Evolutionary conservation across 2,113 vertebrate species (phyloP).

Genomic region (Morone chrysops): DNA sequence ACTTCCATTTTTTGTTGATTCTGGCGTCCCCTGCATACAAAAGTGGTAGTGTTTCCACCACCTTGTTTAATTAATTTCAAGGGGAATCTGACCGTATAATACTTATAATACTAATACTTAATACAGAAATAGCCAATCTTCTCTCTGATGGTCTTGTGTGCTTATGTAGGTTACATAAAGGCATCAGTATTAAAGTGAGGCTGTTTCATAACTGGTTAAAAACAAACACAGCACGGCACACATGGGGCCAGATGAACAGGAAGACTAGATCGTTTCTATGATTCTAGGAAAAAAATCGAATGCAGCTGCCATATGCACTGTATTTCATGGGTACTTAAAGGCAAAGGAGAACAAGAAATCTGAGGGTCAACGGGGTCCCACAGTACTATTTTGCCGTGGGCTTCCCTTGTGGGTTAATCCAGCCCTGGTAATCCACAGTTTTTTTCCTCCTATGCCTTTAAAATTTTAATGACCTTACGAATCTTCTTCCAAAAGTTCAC

Average conservation of each 20-base stretch:
- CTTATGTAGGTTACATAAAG: too few relatives aligned
- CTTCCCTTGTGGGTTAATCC: neutral
- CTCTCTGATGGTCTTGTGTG: too few relatives aligned
- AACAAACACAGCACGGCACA: too few relatives aligned
- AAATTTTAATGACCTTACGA: constrained; percentile 25
- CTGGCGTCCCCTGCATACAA: too few relatives aligned
- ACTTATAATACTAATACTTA: too few relatives aligned
- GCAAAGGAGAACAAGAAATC: neutral
- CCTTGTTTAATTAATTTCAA: too few relatives aligned
- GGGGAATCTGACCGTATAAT: too few relatives aligned
- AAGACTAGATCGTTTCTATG: neutral
- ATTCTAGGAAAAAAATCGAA: neutral
- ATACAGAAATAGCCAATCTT: too few relatives aligned
- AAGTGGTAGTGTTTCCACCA: too few relatives aligned
- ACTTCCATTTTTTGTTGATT: too few relatives aligned
- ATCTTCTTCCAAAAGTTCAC: neutral
- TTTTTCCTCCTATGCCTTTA: constrained; percentile 1
- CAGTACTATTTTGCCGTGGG: neutral
- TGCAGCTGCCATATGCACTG: neutral
- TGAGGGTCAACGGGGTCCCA: neutral
- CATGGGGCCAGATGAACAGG: neutral
- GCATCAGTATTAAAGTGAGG: too few relatives aligned
- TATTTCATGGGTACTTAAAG: neutral
- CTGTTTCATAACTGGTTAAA: too few relatives aligned
- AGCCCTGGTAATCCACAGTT: constrained; percentile 10